Conservation (phyloP, 2,113 vertebrate genomes). For the Corythoichthys haematopterus region DNA sequence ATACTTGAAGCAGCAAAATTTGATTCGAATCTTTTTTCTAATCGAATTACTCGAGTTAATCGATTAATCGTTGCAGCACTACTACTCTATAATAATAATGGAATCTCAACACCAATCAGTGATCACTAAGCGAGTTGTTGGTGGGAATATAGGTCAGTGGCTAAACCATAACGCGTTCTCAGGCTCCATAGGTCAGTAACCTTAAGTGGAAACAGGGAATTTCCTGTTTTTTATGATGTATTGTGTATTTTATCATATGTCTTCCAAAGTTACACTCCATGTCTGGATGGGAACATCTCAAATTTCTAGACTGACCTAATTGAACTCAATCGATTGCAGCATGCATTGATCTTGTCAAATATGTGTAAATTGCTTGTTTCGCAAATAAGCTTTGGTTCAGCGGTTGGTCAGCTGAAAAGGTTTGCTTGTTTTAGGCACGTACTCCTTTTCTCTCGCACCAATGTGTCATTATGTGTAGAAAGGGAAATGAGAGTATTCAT, state of each 20-base stretch:
- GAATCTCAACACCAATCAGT: neutral
- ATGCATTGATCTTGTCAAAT: neutral
- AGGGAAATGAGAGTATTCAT: neutral
- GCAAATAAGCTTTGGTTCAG: neutral
- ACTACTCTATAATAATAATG: neutral
- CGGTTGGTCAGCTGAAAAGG: neutral
- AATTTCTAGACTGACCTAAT: neutral
- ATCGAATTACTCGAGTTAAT: no score
- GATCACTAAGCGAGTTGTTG: neutral
- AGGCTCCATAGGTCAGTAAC: neutral
- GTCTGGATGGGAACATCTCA: neutral
- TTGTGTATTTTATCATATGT: neutral
- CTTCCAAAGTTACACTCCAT: neutral
- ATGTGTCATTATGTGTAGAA: neutral
- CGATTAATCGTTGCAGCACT: no score
- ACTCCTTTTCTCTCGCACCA: neutral
- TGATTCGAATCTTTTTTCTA: no score
- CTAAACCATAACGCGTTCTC: neutral
- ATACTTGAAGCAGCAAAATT: no score
- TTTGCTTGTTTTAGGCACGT: slow-evolving; percentile 1
- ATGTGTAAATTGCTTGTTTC: neutral
- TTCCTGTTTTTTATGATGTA: slow-evolving; percentile 1
- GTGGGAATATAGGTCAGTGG: neutral
- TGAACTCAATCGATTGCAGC: neutral
- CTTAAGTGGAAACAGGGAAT: neutral